Base-by-base conservation (phyloP, 2,888 invertebrate genomes). In the Drosophila incognita region DNA sequence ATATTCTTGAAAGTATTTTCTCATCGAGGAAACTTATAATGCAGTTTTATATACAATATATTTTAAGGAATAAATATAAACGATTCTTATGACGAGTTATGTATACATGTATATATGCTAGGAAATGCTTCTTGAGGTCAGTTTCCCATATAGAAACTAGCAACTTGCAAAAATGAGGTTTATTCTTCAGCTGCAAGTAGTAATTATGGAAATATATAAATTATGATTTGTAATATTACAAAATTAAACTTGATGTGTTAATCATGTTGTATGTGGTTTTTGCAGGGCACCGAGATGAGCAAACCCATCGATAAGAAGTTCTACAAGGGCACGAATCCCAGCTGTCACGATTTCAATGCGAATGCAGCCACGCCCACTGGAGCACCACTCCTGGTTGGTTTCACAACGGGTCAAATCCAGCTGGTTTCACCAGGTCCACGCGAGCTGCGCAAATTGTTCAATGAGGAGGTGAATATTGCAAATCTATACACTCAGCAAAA, bases 271-370 rank as follows among this genome's bases (percentile, higher is more conserved):
- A 0, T 21, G 42, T 51, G 18, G 8, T 18, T 54, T 86, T 79
- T 76, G 8, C 94, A 98, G 97, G 98, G 98, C 80, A 97, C 98
- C 81, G 99, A 99, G 94, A 95, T 99, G 92, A 97, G 97, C 79
- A 99, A 99, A 93, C 99, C 99, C 49, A 96, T 99, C 85, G 99
- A 99, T 94, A 99, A 99, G 93, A 97, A 99, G 93, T 96, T 98
- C 92, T 99, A 99, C 94, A 99, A 99, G 94, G 99, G 99, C 91
- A 99, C 99, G 61, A 98, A 98, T 94, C 99, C 99, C 24, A 99
- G 99, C 33, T 99, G 99, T 94, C 99, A 99, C 92, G 99, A 99
- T 94, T 99, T 99, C 94, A 99, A 99, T 94, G 95, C 95, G 59
- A 95, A 96, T 81, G 96, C 96, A 60, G 96, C 97, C 91, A 96